These are phyloP conservation scores for Palythoa grandiflora DNA, from an alignment of 92 coral and sea anemone species.

Conservation along the genomic window DNA sequence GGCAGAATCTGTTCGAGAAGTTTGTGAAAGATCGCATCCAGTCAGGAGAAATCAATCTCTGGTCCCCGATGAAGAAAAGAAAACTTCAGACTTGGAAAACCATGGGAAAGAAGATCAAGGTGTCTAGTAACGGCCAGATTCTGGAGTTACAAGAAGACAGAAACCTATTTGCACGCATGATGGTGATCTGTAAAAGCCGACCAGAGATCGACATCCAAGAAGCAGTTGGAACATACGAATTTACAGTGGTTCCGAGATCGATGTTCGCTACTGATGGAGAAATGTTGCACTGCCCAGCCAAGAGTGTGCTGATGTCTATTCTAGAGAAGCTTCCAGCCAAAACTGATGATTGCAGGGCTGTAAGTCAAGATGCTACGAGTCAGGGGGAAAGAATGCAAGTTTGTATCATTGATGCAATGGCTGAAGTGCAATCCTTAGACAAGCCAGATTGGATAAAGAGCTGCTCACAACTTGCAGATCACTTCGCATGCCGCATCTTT, in stretches of 20 bases:
- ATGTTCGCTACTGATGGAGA: constrained; percentile 53
- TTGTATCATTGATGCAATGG: constrained; percentile 61
- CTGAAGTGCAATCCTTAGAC: constrained; percentile 68
- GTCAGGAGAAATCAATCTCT: constrained; percentile 37
- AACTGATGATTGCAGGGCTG: not conserved
- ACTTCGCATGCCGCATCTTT: constrained; percentile 46
- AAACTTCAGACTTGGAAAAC: constrained; percentile 62
- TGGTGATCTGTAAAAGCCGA: constrained; percentile 63
- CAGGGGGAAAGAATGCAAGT: constrained; percentile 30
- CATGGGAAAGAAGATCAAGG: constrained; percentile 45
- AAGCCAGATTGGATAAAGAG: constrained; percentile 42
- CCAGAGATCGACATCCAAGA: constrained; percentile 59
- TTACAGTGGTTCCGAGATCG: constrained; percentile 47
- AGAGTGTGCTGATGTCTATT: constrained; percentile 46
- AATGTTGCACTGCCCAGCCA: constrained; percentile 43
- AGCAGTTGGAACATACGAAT: constrained; percentile 47
- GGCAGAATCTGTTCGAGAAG: constrained; percentile 39
- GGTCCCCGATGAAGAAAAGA: constrained; percentile 62
- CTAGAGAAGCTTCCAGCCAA: constrained; percentile 27
- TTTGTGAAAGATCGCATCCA: constrained; percentile 61
- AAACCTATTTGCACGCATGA: constrained; percentile 57
- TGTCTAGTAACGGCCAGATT: constrained; percentile 1
- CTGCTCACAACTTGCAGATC: constrained; percentile 64
- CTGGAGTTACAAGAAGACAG: constrained; percentile 61
- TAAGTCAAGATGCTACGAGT: not conserved